phyloP scores from a whole-genome alignment of 1,140 invertebrate genomes.

The Drosophila melanica region DNA sequence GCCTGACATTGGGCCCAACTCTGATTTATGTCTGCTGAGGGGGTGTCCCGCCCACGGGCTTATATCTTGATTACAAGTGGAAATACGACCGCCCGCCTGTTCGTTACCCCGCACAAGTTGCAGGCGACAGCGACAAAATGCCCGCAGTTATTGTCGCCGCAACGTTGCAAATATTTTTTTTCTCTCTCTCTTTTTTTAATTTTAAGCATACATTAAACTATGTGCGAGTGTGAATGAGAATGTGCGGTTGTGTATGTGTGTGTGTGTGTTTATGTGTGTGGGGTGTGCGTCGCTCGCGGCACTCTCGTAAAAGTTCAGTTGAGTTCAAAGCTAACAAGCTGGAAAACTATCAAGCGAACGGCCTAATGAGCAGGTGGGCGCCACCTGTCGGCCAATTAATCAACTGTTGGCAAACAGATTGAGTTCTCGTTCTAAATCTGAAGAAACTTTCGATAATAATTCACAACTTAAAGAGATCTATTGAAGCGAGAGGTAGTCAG shows the following conservation, averaged over 20 bases:
- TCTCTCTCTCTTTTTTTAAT: slow-evolving; percentile 45
- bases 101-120: slow-evolving; percentile 19
- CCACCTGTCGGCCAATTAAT: slow-evolving; percentile 72
- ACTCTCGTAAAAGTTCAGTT: slow-evolving; percentile 73
- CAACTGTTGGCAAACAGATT: slow-evolving; percentile 30
- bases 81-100: slow-evolving; percentile 52
- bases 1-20: not conserved
- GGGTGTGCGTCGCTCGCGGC: slow-evolving; percentile 35
- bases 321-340: slow-evolving; percentile 79
- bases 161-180: slow-evolving; percentile 54
- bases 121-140: slow-evolving; percentile 47
- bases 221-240: slow-evolving; percentile 31
- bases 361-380: slow-evolving; percentile 47
- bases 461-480: too few relatives aligned
- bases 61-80: slow-evolving; percentile 77
- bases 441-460: not conserved
- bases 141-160: slow-evolving; percentile 55
- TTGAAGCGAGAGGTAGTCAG: too few relatives aligned
- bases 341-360: slow-evolving; percentile 72
- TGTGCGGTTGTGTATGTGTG: not conserved
- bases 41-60: slow-evolving; percentile 55
- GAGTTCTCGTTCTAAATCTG: slow-evolving; percentile 7
- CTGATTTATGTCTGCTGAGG: slow-evolving; percentile 58
- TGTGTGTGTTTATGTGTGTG: slow-evolving; percentile 9
- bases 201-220: slow-evolving; percentile 68